These are phyloP conservation scores for Ormyrus nitidulus DNA, from an alignment of 2,888 invertebrate species.

Conservation along the genomic window DNA sequence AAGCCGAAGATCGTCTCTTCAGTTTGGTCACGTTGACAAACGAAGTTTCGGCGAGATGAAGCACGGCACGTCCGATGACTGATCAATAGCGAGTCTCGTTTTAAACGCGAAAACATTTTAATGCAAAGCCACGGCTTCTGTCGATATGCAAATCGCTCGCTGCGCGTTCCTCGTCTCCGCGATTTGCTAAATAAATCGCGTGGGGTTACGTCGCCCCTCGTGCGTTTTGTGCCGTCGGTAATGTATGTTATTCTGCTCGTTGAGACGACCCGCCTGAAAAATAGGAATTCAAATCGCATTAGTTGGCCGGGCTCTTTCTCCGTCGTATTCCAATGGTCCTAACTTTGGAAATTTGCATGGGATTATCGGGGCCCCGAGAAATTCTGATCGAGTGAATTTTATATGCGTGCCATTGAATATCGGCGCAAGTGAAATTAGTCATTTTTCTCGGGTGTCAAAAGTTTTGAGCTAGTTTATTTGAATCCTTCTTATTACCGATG, in stretches of 20 bases:
- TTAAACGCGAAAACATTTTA: conserved; percentile 40
- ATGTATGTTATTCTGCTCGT: conserved; percentile 63
- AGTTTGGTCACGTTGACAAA: conserved; percentile 23
- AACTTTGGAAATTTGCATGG: conserved; percentile 73
- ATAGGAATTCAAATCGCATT: conserved; percentile 66
- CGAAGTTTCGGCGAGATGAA: conserved; percentile 20
- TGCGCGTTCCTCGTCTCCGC: conserved; percentile 12
- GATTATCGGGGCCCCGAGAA: conserved; percentile 60
- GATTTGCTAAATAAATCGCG: conserved; percentile 66
- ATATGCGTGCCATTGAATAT: not conserved
- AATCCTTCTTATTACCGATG: not conserved
- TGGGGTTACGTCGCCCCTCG: conserved; percentile 57
- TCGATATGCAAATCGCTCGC: conserved; percentile 48
- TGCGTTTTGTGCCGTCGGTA: conserved; percentile 65
- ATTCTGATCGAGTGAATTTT: conserved; percentile 24
- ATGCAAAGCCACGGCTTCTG: conserved; percentile 13
- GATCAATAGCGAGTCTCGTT: conserved; percentile 39
- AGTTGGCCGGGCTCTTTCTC: conserved; percentile 46
- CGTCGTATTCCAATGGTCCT: conserved; percentile 62
- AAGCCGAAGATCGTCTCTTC: conserved; percentile 7
- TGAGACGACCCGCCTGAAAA: conserved; percentile 26
- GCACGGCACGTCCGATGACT: conserved; percentile 19
- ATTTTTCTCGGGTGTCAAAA: conserved; percentile 8
- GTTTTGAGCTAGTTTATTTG: not conserved
- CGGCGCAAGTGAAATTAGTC: conserved; percentile 11